These are phyloP conservation scores for Agonopterix subpropinquella DNA, from an alignment of 2,888 invertebrate genomes.

Conservation along the genomic window DNA sequence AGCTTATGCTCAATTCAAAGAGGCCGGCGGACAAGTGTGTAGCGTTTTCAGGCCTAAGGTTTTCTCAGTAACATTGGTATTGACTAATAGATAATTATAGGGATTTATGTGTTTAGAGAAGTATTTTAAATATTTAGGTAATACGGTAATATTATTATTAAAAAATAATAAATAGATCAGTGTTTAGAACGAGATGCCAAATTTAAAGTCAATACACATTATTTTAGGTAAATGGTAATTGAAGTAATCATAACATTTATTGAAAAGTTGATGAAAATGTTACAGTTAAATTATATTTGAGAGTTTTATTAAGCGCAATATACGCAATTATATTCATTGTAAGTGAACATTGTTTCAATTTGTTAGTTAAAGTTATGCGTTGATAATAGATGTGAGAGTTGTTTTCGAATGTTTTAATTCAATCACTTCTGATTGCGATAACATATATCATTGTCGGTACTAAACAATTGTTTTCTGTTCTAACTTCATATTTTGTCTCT, in stretches of 20 bases:
- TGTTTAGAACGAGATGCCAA: constrained; percentile 79
- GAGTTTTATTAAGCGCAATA: constrained; percentile 74
- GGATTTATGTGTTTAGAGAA: constrained; percentile 74
- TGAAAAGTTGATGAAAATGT: constrained; percentile 72
- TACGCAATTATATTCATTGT: constrained; percentile 74
- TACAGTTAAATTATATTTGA: constrained; percentile 76
- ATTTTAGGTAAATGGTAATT: constrained; percentile 76
- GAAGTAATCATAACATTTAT: constrained; percentile 72
- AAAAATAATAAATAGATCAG: constrained; percentile 63
- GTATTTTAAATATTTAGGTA: constrained; percentile 75
- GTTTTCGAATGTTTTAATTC: constrained; percentile 39
- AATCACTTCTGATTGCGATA: constrained; percentile 5
- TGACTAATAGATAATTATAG: constrained; percentile 72
- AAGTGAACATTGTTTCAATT: constrained; percentile 73
- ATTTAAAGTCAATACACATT: constrained; percentile 81
- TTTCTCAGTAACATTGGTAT: constrained; percentile 68
- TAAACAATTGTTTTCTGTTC: constrained; percentile 4
- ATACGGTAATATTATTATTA: constrained; percentile 65
- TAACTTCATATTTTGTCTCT: constrained; percentile 13
- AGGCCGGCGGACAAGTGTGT: constrained; percentile 41
- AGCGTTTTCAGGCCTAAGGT: constrained; percentile 68
- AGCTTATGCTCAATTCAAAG: constrained; percentile 45
- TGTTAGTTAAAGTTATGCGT: constrained; percentile 75
- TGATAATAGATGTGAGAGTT: constrained; percentile 54
- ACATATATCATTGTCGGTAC: constrained; percentile 4